These are phyloP conservation scores for Agrochola litura DNA, from an alignment of 2,888 invertebrate species.

Conservation along the genomic window DNA sequence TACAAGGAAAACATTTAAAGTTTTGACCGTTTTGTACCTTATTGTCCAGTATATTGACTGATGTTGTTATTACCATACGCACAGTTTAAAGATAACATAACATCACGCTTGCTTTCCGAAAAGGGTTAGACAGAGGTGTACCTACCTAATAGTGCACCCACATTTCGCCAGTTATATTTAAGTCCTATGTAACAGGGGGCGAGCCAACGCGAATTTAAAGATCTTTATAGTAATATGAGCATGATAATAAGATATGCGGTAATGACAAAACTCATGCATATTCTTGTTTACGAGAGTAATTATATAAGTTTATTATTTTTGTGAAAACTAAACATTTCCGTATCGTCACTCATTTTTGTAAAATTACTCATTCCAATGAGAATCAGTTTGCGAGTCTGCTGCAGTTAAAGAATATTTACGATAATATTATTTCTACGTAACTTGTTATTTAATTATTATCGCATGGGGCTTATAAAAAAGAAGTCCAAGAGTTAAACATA, in stretches of 20 bases:
- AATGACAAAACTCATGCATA: slow-evolving; percentile 23
- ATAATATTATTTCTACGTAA: not conserved
- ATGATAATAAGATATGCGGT: not conserved
- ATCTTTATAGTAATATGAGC: not conserved
- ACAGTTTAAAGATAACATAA: not conserved
- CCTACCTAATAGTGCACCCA: not conserved
- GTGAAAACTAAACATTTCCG: slow-evolving; percentile 27
- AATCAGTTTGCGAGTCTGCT: slow-evolving; percentile 6
- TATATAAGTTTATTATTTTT: slow-evolving; percentile 9
- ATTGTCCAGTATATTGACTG: not conserved
- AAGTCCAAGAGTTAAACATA: not conserved
- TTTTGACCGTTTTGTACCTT: not conserved
- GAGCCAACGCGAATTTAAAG: not conserved
- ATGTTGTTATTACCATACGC: not conserved
- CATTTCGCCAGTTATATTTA: not conserved
- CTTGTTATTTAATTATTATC: not conserved
- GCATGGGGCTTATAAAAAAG: no score
- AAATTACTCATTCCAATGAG: slow-evolving; percentile 27
- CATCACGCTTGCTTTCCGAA: not conserved
- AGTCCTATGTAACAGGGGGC: not conserved
- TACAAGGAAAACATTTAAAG: not conserved
- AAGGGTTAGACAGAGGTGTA: no score
- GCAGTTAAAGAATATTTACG: not conserved
- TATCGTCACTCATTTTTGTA: not conserved
- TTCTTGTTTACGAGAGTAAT: slow-evolving; percentile 11